phyloP scores from a whole-genome alignment of 2,797 vertebrate genomes.

The Pseudochaenichthys georgianus region DNA sequence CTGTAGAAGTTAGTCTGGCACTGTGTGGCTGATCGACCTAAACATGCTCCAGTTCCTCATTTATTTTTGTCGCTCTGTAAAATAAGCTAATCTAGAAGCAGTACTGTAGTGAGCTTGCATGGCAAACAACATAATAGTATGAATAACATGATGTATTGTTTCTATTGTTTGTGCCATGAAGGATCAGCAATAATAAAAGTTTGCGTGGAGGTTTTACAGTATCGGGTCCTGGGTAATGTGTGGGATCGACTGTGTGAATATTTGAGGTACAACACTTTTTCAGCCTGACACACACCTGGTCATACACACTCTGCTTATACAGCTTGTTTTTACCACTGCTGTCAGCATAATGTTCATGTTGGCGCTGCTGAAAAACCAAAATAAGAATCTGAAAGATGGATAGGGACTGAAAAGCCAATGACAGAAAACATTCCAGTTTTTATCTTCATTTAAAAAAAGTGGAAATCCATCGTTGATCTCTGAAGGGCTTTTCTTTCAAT shows the following conservation, averaged over 20 bases:
- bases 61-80: constrained; percentile 70
- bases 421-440: constrained; percentile 62
- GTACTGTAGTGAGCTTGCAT: constrained; percentile 90
- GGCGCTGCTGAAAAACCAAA: constrained; percentile 62
- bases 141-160: constrained; percentile 76
- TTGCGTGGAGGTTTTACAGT: constrained; percentile 60
- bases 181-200: constrained; percentile 90
- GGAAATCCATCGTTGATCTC: constrained; percentile 20
- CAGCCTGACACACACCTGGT: constrained; percentile 1
- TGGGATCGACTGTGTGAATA: constrained; percentile 31
- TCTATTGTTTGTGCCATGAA: constrained; percentile 91
- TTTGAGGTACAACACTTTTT: constrained; percentile 41
- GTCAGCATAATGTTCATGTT: constrained; percentile 44
- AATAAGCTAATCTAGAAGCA: constrained; percentile 77
- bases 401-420: constrained; percentile 51
- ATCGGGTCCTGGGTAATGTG: constrained; percentile 40
- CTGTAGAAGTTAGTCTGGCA: constrained; percentile 83
- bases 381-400: constrained; percentile 12
- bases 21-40: constrained; percentile 73
- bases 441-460: constrained; percentile 41
- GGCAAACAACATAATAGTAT: constrained; percentile 78
- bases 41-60: constrained; percentile 51
- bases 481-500: constrained; percentile 42
- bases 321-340: constrained; percentile 52
- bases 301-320: constrained; percentile 8